Evolutionary conservation across 2,888 invertebrate species (phyloP), one percentile per base, ranked within the genome.

Genomic region (Branchipolynoe longqiensis): DNA sequence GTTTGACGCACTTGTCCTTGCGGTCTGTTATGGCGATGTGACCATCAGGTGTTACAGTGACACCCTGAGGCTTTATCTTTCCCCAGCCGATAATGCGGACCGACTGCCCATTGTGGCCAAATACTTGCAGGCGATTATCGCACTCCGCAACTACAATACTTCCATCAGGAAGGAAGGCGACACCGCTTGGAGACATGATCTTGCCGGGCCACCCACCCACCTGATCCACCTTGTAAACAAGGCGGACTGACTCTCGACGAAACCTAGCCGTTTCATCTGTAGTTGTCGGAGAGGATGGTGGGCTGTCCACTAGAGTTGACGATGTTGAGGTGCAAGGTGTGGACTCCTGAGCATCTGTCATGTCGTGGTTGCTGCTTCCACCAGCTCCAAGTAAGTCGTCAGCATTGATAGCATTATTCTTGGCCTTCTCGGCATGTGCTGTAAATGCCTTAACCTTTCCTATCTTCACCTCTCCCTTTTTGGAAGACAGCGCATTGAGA

Each of bases 1-100:
- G 48, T 81, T 89, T 89, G 54, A 89, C 86, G 40, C 86, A 86
- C 48, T 82, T 81, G 40, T 88, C 87, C 73, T 88, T 88, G 73
- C 54, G 86, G 81, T 88, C 88, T 8, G 89, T 89, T 82, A 88
- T 86, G 25, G 85, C 86, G 14, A 89, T 78, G n/a, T 82, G 59
- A 18, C 87, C 89, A 0, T 82, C 86, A 1, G 62, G 59, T 14
- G 85, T 81, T 3, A 86, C 84, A 14, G 82, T 83, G 4, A 89
- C 85, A 0, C 86, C 78, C 78, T 87, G 86, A 0, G 89, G 89
- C 36, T 86, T 83, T 54, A 88, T 86, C 59, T 87, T 88, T 18
- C 89, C 89, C 89, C 89, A 89, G 38, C 88, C 89, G 14, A 89
- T 87, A 69, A 89, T 86, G 3, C 87, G 54, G 33, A 88, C 33